phyloP scores from a whole-genome alignment of 2,888 invertebrate genomes.

The Melanostoma scalare region DNA sequence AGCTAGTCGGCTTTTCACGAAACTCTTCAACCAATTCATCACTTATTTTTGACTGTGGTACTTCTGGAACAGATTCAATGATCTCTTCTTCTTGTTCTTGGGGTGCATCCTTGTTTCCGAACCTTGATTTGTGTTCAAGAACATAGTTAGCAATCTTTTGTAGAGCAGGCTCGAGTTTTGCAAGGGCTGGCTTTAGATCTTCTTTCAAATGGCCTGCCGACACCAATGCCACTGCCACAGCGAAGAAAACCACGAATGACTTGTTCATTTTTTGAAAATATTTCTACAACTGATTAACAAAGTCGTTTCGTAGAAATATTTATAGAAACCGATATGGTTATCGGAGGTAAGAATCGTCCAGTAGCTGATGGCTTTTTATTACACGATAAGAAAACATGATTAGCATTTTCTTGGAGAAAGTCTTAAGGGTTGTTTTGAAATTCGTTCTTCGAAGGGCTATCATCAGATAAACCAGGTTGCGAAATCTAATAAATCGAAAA shows the following conservation, averaged over 20 bases:
- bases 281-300: constrained; percentile 28
- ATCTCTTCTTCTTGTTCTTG: constrained; percentile 11
- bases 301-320: constrained; percentile 19
- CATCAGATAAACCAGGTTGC: too few relatives aligned
- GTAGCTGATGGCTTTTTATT: too few relatives aligned
- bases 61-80: constrained; percentile 27
- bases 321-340: constrained; percentile 45
- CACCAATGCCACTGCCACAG: constrained; percentile 32
- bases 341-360: constrained; percentile 3
- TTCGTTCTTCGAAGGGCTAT: too few relatives aligned
- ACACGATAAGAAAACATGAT: too few relatives aligned
- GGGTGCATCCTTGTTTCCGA: constrained; percentile 8
- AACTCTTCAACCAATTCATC: neutral
- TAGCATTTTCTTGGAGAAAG: too few relatives aligned
- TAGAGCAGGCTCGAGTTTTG: neutral
- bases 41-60: neutral
- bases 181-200: constrained; percentile 6
- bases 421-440: too few relatives aligned
- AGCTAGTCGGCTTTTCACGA: constrained; percentile 10
- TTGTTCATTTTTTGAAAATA: constrained; percentile 44
- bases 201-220: constrained; percentile 49
- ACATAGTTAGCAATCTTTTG: neutral
- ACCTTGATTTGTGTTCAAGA: neutral
- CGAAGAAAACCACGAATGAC: constrained; percentile 49
- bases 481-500: too few relatives aligned